These are phyloP conservation scores for Actinemys pallida DNA, from an alignment of 2,113 vertebrate genomes.

Conservation along the genomic window DNA sequence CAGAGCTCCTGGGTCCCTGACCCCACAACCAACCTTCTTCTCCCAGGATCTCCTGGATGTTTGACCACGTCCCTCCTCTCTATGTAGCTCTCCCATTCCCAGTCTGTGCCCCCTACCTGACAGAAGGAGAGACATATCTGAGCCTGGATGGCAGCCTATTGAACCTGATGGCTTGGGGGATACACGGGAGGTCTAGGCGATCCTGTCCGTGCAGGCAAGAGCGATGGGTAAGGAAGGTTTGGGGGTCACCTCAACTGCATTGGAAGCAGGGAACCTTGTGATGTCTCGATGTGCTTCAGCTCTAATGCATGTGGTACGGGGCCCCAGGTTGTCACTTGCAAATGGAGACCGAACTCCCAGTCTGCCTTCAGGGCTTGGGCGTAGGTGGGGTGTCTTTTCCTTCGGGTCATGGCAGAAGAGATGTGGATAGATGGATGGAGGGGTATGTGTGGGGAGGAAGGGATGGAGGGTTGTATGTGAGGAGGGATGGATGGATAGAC, in stretches of 20 bases:
- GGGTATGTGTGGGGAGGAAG: not conserved
- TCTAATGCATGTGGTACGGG: too few species aligned
- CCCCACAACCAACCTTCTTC: too few species aligned
- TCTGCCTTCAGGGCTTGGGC: not conserved
- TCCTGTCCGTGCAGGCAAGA: conserved; percentile 21
- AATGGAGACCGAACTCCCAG: too few species aligned
- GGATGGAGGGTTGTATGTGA: too few species aligned
- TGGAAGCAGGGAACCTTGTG: too few species aligned
- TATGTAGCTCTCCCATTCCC: not conserved
- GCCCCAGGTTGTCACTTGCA: too few species aligned
- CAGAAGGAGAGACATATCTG: conserved; percentile 16
- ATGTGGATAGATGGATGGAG: not conserved
- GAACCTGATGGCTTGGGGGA: not conserved
- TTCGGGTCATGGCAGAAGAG: not conserved
- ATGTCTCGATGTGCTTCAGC: not conserved
- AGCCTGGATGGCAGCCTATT: not conserved
- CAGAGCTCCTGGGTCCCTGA: too few species aligned
- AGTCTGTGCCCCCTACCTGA: conserved; percentile 1
- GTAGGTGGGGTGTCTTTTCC: not conserved
- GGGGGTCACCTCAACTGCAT: too few species aligned
- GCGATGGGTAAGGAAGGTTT: conserved; percentile 6
- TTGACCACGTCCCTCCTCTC: too few species aligned
- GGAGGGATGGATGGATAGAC: not conserved
- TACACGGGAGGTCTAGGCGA: not conserved
- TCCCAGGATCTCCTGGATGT: too few species aligned